Evolutionary conservation across 2,888 invertebrate species (phyloP), one percentile per base, ranked within the genome.

Genomic region (Arge pagana): DNA sequence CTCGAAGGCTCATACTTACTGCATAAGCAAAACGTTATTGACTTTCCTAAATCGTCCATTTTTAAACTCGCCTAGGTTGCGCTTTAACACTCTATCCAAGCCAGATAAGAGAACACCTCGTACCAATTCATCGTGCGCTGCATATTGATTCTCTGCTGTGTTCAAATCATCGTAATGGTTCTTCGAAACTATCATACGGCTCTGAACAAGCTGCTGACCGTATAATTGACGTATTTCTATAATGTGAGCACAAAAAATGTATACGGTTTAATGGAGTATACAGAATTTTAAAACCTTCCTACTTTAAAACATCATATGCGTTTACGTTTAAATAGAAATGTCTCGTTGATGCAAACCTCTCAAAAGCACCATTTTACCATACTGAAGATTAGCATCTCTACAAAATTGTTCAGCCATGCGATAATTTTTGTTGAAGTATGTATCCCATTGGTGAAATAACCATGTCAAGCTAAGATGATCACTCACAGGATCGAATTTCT

Each of bases 401-500:
- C 83, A 83, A 76, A 82, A 84, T 1, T 54, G 55, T 3, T 76
- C 72, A 0, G 72, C 68, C 0, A 53, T 64, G 0, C 48, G 15
- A 36, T 62, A 52, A 0, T 61, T 59, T n/a, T 72, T 65, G 1
- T 70, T 62, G 1, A 65, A 41, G 4, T 64, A 58, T 1, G 73
- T 66, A 16, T 81, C 76, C 77, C 81, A 86, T 49, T 82, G 78
- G 7, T 79, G 74, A 56, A 82, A 83, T 6, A 87, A 65, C 69
- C 80, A 74, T 62, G 83, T 79, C 10, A 85, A 40, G 0, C 86
- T 83, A 10, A 82, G 65, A 70, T 88, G 86, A 68, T 88, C 88
- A 3, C 87, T 88, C 0, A 76, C 77, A 0, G 75, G 53, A 50
- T 79, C 82, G 68, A 77, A 84, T 3, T 71, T 60, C 2, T 68